Percentiles rank a stretch among this genome's conserved stretches.
Conservation (phyloP, 2,113 vertebrate species). For the Megaceryle torquata region DNA sequence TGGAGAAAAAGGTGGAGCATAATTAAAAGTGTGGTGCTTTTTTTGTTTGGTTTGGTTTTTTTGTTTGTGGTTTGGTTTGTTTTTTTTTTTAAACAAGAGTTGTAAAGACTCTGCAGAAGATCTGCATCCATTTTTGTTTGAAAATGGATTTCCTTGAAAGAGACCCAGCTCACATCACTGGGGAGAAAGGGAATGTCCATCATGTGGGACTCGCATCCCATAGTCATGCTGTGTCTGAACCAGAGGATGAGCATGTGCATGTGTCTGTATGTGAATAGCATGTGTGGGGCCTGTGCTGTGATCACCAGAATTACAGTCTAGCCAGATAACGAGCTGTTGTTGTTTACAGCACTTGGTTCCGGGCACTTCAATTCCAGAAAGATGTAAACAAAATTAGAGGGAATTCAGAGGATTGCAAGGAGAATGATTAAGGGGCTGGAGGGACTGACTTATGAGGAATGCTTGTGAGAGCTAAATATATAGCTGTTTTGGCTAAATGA, state of each 20-base stretch:
- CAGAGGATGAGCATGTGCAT: background rate
- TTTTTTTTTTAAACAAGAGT: background rate
- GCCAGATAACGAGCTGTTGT: constrained; percentile 66
- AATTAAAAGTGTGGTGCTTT: background rate
- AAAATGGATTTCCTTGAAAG: background rate
- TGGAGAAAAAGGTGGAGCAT: background rate
- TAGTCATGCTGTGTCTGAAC: fast-evolving
- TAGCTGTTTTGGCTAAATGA: constrained; percentile 56
- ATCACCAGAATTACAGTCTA: constrained; percentile 56
- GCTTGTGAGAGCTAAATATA: constrained; percentile 59
- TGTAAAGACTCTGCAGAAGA: background rate
- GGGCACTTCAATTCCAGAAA: constrained; percentile 71
- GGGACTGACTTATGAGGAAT: constrained; percentile 66
- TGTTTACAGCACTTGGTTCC: constrained; percentile 55
- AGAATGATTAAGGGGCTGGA: constrained; percentile 68
- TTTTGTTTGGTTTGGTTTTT: background rate
- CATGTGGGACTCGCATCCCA: fast-evolving
- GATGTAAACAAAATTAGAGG: constrained; percentile 73
- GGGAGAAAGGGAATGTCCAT: background rate
- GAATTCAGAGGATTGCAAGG: constrained; percentile 71
- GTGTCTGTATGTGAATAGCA: background rate
- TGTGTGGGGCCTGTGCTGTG: background rate
- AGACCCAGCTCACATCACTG: background rate
- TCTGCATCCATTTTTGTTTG: background rate
- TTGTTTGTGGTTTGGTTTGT: no score